A percentile compares a stretch with the other conserved stretches of the same genome.
Conservation (phyloP, 1,140 invertebrate genomes). For the Micrasema minimum region DNA sequence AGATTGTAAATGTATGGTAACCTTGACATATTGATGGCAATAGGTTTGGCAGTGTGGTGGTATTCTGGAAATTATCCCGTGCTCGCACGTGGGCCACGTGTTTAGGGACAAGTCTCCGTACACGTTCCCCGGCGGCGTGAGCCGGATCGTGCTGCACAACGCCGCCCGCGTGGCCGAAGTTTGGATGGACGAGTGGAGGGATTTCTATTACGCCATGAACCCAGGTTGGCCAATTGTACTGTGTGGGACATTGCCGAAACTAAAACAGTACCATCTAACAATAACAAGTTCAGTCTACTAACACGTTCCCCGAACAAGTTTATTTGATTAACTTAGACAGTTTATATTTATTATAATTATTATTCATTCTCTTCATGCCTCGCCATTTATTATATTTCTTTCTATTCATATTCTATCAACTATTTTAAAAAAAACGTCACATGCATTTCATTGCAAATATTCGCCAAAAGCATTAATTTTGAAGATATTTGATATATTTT, state of each 20-base stretch:
- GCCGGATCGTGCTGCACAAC: constrained; percentile 96
- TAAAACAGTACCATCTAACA: background rate
- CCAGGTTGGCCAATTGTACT: constrained; percentile 80
- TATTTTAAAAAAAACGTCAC: no score
- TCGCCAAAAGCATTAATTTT: no score
- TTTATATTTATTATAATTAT: background rate
- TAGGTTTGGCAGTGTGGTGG: constrained; percentile 99
- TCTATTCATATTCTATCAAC: background rate
- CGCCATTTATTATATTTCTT: background rate
- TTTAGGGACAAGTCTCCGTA: constrained; percentile 99
- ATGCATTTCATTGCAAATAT: no score
- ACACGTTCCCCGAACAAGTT: background rate
- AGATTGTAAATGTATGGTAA: background rate
- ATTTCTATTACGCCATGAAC: constrained; percentile 98
- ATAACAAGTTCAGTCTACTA: constrained; percentile 8
- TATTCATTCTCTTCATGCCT: background rate
- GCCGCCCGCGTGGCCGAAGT: constrained; percentile 95
- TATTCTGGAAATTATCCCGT: constrained; percentile 93
- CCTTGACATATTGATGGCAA: constrained; percentile 49
- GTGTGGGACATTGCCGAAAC: background rate
- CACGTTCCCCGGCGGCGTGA: constrained; percentile 98
- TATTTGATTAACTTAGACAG: background rate
- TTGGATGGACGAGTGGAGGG: constrained; percentile 98
- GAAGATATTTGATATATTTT: no score
- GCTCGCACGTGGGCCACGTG: constrained; percentile 97